Evolutionary conservation across 1,140 invertebrate species (phyloP).

Genomic region (Luehdorfia chinensis): DNA sequence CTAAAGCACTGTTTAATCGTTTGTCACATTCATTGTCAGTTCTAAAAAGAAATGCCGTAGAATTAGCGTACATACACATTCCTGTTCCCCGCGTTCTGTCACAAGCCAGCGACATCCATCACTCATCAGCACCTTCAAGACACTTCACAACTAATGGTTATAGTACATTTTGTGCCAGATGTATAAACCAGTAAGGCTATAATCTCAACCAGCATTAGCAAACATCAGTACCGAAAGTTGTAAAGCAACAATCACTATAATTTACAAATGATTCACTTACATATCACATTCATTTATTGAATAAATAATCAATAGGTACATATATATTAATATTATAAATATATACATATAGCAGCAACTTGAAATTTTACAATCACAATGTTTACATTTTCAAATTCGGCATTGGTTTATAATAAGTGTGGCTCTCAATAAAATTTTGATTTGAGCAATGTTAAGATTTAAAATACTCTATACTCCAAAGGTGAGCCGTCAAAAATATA

Average conservation of each 20-base stretch:
- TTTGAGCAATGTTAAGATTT: conserved; percentile 70
- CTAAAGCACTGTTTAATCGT: conserved; percentile 27
- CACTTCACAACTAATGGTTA: conserved; percentile 48
- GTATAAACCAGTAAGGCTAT: neutral
- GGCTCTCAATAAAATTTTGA: conserved; percentile 70
- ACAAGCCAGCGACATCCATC: conserved; percentile 46
- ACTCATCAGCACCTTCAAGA: conserved; percentile 60
- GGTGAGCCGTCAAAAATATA: conserved; percentile 73
- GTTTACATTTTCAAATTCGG: conserved; percentile 64
- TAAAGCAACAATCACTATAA: conserved; percentile 51
- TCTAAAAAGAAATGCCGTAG: conserved; percentile 29
- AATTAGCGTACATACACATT: conserved; percentile 28
- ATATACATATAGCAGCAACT: conserved; percentile 59
- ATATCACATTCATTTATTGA: conserved; percentile 70
- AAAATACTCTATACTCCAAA: conserved; percentile 69
- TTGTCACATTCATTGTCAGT: conserved; percentile 32
- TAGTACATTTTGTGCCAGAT: conserved; percentile 28
- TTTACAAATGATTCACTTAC: conserved; percentile 52
- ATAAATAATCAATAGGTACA: conserved; percentile 59
- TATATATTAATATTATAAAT: conserved; percentile 44
- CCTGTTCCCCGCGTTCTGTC: conserved; percentile 34
- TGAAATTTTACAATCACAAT: conserved; percentile 63
- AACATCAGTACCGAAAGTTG: conserved; percentile 43
- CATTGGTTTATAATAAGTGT: conserved; percentile 54
- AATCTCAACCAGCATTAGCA: neutral